Evolutionary conservation across 2,888 invertebrate species (phyloP), one percentile per base, ranked within the genome.

Genomic region (Parochlus steinenii): DNA sequence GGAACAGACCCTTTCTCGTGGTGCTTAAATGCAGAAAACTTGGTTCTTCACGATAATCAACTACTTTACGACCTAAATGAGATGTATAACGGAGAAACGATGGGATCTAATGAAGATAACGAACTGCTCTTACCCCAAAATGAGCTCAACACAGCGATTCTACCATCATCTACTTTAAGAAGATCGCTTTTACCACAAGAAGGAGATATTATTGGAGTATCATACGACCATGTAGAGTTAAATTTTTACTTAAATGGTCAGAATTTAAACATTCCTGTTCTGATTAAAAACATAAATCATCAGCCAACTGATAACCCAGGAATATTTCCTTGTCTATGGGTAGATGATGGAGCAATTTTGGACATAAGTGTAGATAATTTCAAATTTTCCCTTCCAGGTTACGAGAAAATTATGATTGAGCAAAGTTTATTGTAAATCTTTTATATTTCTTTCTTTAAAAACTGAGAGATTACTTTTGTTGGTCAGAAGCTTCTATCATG

Each of bases 301-400:
- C 17, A 28, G 2, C 11, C 19, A n/a, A 27, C 19, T 10, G 28
- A 27, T 16, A 30, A 20, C 12, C 27, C 27, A 11, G 34, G 28
- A 15, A 34, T 34, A 34, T 39, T 22, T 44, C 29, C 43, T 45
- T 41, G 46, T 44, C 47, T 73, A 72, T 39, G 64, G 89, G 95
- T 97, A 50, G 95, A 95, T 51, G 92, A 95, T 55, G 95, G 95
- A 44, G 95, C 97, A 18, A 93, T 97, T 46, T 57, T 98, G 61
- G 98, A 98, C 59, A 77, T 93, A 43, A 78, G 89, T 49, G 73
- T 97, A 55, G 85, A 86, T 46, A 81, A 81, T 53, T 93, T 95
- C 56, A 70, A 74, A 44, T 77, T 82, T 53, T 69, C 77, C 1
- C 79, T 83, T 23, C 83, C 86, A 0, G 95, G 93, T 24, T 95